Base-by-base conservation (phyloP, 1,140 invertebrate species). In the Pristionchus pacificus region DNA sequence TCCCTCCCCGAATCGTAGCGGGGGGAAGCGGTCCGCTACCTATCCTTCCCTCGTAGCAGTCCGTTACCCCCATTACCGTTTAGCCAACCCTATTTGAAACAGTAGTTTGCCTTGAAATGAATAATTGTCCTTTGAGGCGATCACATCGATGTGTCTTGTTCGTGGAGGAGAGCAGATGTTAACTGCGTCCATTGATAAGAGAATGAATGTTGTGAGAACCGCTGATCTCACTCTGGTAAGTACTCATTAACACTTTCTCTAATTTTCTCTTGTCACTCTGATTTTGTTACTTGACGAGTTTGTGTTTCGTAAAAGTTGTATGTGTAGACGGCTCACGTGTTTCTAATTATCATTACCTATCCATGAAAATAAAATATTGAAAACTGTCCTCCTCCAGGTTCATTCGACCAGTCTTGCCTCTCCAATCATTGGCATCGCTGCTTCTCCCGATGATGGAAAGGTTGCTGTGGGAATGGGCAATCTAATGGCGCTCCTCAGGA, bases 41-140 rank as follows among this genome's bases (percentile, higher is more conserved):
- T n/a, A n/a, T n/a, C n/a, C n/a, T n/a, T n/a, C n/a, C n/a, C n/a
- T n/a, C n/a, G n/a, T n/a, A n/a, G n/a, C n/a, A n/a, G n/a, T n/a
- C n/a, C n/a, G n/a, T n/a, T n/a, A n/a, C n/a, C n/a, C n/a, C n/a
- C n/a, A n/a, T n/a, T n/a, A n/a, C n/a, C n/a, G n/a, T n/a, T n/a
- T n/a, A n/a, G n/a, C n/a, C n/a, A n/a, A n/a, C n/a, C 97, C 82
- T 97, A 97, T 88, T 95, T 93, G 1, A 89, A 97, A 1, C 96
- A 93, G 1, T 90, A 90, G 76, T 78, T 96, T 27, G 85, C 88
- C 60, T 83, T 83, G 66, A 79, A 79, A 30, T 25, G 24, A 60
- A 58, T 28, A n/a, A 25, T 1, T 65, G 30, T 29, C 57, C 64
- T 57, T 38, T 29, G 31, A 65, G 66, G 66, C 82, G 74, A 72